These are phyloP conservation scores for Peromyscus polionotus DNA, from an alignment of 2,113 vertebrate species.

Conservation along the genomic window DNA sequence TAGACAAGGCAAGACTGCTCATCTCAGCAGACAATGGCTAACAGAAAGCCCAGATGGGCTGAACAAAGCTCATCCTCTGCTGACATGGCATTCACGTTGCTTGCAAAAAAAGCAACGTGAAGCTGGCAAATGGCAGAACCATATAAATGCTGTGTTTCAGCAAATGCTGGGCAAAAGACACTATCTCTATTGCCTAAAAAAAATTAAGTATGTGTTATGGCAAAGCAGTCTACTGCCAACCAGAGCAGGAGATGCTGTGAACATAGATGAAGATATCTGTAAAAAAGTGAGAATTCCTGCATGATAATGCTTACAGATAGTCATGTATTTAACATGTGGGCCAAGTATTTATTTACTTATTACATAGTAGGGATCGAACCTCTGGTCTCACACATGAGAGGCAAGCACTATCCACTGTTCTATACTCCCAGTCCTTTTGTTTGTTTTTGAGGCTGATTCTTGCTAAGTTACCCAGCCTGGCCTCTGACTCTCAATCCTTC, in stretches of 20 bases:
- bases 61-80: slow-evolving; percentile 39
- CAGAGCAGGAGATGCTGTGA: not conserved
- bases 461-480: no score
- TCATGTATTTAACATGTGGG: not conserved
- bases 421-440: not conserved
- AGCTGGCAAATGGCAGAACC: slow-evolving; percentile 38
- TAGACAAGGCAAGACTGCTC: not conserved
- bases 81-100: slow-evolving; percentile 1
- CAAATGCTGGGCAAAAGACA: not conserved
- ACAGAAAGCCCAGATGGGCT: not conserved
- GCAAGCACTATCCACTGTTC: no score
- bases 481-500: not conserved
- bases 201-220: not conserved
- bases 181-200: not conserved
- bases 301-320: not conserved
- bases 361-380: not conserved
- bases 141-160: slow-evolving; percentile 29
- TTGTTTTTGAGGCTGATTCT: not conserved
- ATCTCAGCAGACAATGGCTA: slow-evolving; percentile 47
- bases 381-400: not conserved
- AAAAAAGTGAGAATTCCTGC: not conserved
- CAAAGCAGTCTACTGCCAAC: not conserved
- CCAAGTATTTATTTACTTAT: not conserved
- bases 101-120: slow-evolving; percentile 4
- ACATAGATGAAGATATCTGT: not conserved